Conservation (phyloP, 2,888 invertebrate species). For the Bhutanitis thaidina region DNA sequence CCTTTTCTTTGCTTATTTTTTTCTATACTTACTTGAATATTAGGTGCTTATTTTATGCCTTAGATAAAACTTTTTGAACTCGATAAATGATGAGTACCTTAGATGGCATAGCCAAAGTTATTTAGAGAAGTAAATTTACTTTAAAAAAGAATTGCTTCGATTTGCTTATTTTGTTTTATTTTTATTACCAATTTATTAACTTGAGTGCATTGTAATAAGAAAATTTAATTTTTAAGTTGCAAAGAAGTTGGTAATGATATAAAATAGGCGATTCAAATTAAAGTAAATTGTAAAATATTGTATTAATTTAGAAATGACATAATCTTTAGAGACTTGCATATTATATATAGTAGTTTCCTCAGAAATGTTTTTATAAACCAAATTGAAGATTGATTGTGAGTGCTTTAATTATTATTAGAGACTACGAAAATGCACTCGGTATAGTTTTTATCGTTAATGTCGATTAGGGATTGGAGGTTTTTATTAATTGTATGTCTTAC, state of each 20-base stretch:
- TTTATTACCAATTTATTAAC: not conserved
- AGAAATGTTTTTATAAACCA: constrained; percentile 66
- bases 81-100: constrained; percentile 49
- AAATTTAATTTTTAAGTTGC: constrained; percentile 7
- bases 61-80: constrained; percentile 52
- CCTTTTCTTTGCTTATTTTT: constrained; percentile 43
- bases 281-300: constrained; percentile 51
- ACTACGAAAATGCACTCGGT: constrained; percentile 64
- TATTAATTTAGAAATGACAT: constrained; percentile 63
- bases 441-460: constrained; percentile 62
- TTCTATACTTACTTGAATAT: constrained; percentile 41
- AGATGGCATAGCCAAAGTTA: constrained; percentile 78
- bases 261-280: constrained; percentile 24
- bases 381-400: constrained; percentile 68
- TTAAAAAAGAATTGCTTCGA: constrained; percentile 42
- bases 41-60: constrained; percentile 73
- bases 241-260: constrained; percentile 5
- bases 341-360: constrained; percentile 53
- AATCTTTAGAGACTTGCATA: constrained; percentile 69
- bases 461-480: constrained; percentile 70
- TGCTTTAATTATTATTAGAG: constrained; percentile 72
- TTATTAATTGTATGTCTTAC: constrained; percentile 68
- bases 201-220: not conserved
- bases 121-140: constrained; percentile 62
- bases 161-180: constrained; percentile 29